Conservation (phyloP, 1,140 invertebrate genomes). For the Ceratitis capitata region DNA sequence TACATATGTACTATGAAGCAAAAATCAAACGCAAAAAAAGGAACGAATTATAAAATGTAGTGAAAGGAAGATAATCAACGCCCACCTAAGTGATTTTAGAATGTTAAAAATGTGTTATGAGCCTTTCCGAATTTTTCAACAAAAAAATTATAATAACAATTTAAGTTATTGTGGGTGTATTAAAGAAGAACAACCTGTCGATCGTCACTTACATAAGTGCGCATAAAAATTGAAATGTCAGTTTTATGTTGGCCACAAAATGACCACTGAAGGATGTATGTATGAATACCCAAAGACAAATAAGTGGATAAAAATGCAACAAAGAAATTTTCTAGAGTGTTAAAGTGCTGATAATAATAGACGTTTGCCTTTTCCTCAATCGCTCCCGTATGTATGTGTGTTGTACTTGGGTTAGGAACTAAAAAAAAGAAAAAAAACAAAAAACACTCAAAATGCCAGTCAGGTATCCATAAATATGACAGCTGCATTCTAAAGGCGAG, state of each 20-base stretch:
- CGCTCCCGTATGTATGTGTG: neutral
- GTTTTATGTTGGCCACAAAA: slow-evolving; percentile 24
- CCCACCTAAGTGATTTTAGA: neutral
- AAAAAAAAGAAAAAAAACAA: neutral
- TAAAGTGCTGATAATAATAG: neutral
- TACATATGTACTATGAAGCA: neutral
- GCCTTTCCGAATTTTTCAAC: too few species aligned
- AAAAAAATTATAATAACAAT: neutral
- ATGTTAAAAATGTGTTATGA: too few species aligned
- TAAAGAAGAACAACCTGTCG: neutral
- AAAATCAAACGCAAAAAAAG: neutral
- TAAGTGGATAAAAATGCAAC: neutral
- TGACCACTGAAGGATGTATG: neutral
- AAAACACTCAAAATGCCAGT: neutral
- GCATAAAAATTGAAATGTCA: slow-evolving; percentile 30
- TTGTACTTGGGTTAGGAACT: neutral
- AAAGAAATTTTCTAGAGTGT: neutral
- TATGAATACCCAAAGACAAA: neutral
- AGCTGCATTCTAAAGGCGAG: slow-evolving; percentile 22
- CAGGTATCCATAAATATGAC: slow-evolving; percentile 31
- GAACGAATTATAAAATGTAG: neutral
- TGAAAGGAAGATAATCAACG: neutral
- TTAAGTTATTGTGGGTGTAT: neutral
- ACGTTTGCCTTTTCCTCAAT: neutral
- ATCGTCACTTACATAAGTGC: neutral